These are phyloP conservation scores for Rambutsinella grinnellia DNA, from an alignment of 2,888 invertebrate species.

Conservation along the genomic window DNA sequence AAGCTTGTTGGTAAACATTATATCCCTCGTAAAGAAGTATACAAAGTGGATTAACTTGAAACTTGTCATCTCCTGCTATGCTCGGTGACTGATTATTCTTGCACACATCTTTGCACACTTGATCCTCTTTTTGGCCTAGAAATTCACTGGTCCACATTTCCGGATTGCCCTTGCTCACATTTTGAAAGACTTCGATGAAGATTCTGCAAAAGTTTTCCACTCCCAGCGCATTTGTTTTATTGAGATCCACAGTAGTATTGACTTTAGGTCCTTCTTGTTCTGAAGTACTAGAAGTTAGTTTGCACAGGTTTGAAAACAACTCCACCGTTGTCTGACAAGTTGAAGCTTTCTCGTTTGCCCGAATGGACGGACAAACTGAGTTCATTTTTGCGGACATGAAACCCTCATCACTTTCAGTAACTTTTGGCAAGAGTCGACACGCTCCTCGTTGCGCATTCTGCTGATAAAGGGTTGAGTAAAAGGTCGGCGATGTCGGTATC, in stretches of 20 bases:
- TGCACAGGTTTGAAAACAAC: constrained; percentile 13
- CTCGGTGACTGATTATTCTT: constrained; percentile 1
- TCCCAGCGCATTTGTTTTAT: background rate
- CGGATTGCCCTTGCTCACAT: background rate
- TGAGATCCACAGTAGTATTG: constrained; percentile 3
- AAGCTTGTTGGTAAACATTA: background rate
- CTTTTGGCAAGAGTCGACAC: no score
- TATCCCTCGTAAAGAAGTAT: constrained; percentile 20
- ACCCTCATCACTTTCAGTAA: no score
- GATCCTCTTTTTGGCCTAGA: background rate
- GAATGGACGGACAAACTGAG: no score
- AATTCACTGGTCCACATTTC: background rate
- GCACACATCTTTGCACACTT: background rate
- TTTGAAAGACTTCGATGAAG: background rate
- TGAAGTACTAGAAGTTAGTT: background rate
- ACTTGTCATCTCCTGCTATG: background rate
- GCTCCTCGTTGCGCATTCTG: no score
- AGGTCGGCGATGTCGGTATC: no score
- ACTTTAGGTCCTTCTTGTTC: background rate
- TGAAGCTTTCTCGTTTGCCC: no score
- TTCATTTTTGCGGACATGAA: no score
- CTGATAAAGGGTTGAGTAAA: no score
- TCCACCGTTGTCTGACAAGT: no score
- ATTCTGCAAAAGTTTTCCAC: background rate
- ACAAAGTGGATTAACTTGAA: constrained; percentile 22